A percentile compares a stretch with the other conserved stretches of the same genome.
Evolutionary conservation across 1,140 invertebrate species (phyloP).

Genomic region (Scaptomyza graminum): DNA sequence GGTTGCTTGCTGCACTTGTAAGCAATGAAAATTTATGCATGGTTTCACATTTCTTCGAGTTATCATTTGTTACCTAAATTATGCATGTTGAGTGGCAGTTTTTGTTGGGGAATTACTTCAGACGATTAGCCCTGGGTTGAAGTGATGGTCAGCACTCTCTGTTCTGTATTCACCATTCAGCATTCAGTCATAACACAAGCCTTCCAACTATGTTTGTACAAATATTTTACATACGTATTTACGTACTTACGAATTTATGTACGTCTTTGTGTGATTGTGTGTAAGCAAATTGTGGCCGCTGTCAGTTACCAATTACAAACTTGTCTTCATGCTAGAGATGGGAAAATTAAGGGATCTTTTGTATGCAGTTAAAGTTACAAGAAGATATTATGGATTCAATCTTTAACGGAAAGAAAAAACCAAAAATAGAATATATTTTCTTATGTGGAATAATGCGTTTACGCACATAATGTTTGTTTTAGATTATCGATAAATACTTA

Average conservation of each 20-base stretch:
- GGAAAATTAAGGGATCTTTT: not conserved
- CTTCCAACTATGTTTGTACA: not conserved
- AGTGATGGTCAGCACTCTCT: conserved; percentile 53
- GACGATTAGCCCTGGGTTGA: conserved; percentile 68
- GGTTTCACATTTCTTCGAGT: conserved; percentile 81
- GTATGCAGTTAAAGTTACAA: too few species aligned
- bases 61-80: conserved; percentile 82
- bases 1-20: conserved; percentile 36
- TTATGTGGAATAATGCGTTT: too few species aligned
- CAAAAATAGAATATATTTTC: too few species aligned
- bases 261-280: not conserved
- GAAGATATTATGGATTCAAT: too few species aligned
- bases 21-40: conserved; percentile 73
- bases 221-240: not conserved
- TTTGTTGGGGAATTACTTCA: conserved; percentile 69
- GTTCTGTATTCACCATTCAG: not conserved
- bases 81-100: conserved; percentile 78
- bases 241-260: not conserved
- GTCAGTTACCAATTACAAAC: conserved; percentile 55
- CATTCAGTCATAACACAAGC: conserved; percentile 3
- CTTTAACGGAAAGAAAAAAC: too few species aligned
- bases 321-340: conserved; percentile 9
- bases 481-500: too few species aligned
- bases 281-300: conserved; percentile 23
- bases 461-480: too few species aligned